Conservation (phyloP, 2,113 vertebrate genomes). For the Rhinichthys klamathensis region DNA sequence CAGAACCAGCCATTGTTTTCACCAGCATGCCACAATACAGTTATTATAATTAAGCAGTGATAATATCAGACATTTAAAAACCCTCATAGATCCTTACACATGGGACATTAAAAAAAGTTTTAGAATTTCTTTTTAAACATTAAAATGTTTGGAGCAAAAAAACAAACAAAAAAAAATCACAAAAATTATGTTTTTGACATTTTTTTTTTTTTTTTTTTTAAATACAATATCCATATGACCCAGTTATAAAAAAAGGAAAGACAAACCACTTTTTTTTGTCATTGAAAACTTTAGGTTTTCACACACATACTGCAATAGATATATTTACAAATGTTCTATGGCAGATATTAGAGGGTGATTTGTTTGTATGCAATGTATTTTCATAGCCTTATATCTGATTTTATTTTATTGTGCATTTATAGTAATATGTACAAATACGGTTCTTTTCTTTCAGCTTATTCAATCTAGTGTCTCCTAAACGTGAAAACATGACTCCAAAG, state of each 20-base stretch:
- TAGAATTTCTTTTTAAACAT: background rate
- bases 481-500: background rate
- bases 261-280: too few relatives aligned
- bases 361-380: background rate
- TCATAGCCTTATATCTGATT: background rate
- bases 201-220: too few relatives aligned
- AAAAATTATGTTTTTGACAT: background rate
- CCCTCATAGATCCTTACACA: too few relatives aligned
- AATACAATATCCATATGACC: too few relatives aligned
- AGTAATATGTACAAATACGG: background rate
- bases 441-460: background rate
- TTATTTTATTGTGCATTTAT: background rate
- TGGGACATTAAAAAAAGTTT: background rate
- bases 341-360: too few relatives aligned
- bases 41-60: background rate
- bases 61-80: background rate
- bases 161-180: too few relatives aligned
- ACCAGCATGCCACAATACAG: rapidly evolving
- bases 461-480: background rate
- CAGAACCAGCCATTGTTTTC: background rate
- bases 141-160: background rate
- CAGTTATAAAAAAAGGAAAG: too few relatives aligned
- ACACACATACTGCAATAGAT: too few relatives aligned
- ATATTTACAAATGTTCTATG: too few relatives aligned
- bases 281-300: too few relatives aligned